Evolutionary conservation across 2,797 vertebrate species (phyloP), one percentile per base, ranked within the genome.

Genomic region (Paramormyrops hopkinsi): DNA sequence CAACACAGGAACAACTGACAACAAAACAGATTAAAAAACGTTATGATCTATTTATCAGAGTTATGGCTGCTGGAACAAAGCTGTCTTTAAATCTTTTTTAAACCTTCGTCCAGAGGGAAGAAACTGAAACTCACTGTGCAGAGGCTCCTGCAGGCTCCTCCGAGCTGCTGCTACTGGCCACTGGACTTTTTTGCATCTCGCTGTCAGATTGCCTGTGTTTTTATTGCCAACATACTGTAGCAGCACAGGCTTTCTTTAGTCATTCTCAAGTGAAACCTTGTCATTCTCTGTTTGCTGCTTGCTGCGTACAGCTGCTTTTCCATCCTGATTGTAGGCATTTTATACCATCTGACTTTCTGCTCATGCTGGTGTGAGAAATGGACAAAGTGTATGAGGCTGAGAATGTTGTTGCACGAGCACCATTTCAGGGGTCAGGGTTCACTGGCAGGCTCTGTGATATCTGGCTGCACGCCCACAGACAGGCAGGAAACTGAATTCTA

Each of bases 401-500:
- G 83, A 85, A 50, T 85, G 83, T 85, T 85, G 48, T 53, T 51
- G n/a, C 83, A 85, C 22, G n/a, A 22, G 83, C 46, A 25, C 48
- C 59, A 69, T 69, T 88, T 88, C 37, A 25, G 37, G 59, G 33
- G 41, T 65, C 59, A 69, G 86, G 41, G 86, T 65, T 88, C 41
- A 25, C 22, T 14, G 19, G n/a, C 11, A 44, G 54, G 54, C 41
- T 65, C 29, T 51, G 59, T 88, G 86, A 69, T 88, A 41, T 88
- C 86, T 88, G 86, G 86, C 86, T 65, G 17, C 33, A 48, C 3
- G n/a, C 56, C 86, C 37, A 41, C 44, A 5, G 86, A 88, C 59
- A 88, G 86, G 86, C 86, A 88, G 86, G 86, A 88, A 88, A 48
- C 86, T 69, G 59, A 11, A 44, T 19, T 41, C 56, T 88, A 14